Base-by-base conservation (phyloP, 2,113 vertebrate species). In the Telmatochromis bifrenatus region DNA sequence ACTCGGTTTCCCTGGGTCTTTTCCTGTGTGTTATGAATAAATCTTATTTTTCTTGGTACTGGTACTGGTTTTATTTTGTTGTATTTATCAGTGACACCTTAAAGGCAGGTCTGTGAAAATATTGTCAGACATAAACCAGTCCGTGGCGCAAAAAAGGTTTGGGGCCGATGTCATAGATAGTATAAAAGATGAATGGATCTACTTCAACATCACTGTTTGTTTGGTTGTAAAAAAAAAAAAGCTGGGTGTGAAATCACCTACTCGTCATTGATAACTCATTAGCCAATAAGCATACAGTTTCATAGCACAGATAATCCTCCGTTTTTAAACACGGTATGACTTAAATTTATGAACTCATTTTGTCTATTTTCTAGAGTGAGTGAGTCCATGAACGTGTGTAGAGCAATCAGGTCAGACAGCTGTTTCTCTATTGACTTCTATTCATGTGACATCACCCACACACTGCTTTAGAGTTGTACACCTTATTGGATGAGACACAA, bases 291-390 rank as follows among this genome's bases (percentile, higher is more conserved):
- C 6, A 35, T 35, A 35, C 60, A 65, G 17, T 7, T 65, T 12
- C 31, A 65, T 5, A 65, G 17, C 4, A 37, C 60, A 65, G 60
- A 65, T 35, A 65, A n/a, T 37, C 60, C 60, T 62, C 15, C 15
- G 1, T 19, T 62, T 62, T 62, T 33, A 62, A 62, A 62, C 31
- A 62, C 4, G 14, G 21, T 13, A 26, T 13, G 55, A 2, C 55
- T 58, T 28, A 58, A 0, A 56, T 56, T 15, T 58, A 58, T 31
- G 13, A 58, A 58, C 7, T 15, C 4, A 0, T 28, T 58, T 58
- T 28, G 55, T 58, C 26, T 31, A 2, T 31, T 58, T 58, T 58
- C 26, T 58, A 58, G 12, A 60, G 14, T 33, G 28, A 60, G 26
- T 33, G 56, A 31, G 26, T 23, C 23, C 23, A 23, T 23, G 23